Conservation (phyloP, 2,888 invertebrate genomes). For the Asteroscopus sphinx region DNA sequence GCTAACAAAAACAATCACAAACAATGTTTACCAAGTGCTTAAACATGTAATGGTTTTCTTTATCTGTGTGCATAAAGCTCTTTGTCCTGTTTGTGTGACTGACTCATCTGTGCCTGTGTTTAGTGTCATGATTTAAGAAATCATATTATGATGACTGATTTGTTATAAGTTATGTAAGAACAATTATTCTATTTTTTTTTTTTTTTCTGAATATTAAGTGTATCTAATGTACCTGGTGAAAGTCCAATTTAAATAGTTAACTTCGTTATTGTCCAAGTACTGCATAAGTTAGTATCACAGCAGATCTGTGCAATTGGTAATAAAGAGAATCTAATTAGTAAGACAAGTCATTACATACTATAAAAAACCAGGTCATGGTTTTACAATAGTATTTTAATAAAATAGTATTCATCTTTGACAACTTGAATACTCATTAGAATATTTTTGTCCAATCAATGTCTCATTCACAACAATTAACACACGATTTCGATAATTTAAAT, state of each 20-base stretch:
- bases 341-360: conserved; percentile 19
- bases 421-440: too few species aligned
- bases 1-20: conserved; percentile 31
- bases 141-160: too few species aligned
- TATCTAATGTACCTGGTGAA: neutral
- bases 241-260: neutral
- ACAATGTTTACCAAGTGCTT: conserved; percentile 43
- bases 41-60: conserved; percentile 43
- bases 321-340: conserved; percentile 24
- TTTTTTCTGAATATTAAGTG: neutral
- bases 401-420: conserved; percentile 1
- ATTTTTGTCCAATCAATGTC: neutral
- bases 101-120: conserved; percentile 35
- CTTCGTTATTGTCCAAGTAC: neutral
- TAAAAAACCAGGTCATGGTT: conserved; percentile 52
- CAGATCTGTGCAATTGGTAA: neutral
- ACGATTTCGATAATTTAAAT: conserved; percentile 3
- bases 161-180: too few species aligned
- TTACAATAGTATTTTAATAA: conserved; percentile 1
- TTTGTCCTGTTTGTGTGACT: conserved; percentile 47
- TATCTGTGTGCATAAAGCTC: conserved; percentile 47
- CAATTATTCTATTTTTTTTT: too few species aligned
- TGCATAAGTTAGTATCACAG: neutral
- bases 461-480: neutral
- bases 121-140: conserved; percentile 16